Conservation (phyloP, 2,888 invertebrate genomes). For the Carterocephalus palaemon region DNA sequence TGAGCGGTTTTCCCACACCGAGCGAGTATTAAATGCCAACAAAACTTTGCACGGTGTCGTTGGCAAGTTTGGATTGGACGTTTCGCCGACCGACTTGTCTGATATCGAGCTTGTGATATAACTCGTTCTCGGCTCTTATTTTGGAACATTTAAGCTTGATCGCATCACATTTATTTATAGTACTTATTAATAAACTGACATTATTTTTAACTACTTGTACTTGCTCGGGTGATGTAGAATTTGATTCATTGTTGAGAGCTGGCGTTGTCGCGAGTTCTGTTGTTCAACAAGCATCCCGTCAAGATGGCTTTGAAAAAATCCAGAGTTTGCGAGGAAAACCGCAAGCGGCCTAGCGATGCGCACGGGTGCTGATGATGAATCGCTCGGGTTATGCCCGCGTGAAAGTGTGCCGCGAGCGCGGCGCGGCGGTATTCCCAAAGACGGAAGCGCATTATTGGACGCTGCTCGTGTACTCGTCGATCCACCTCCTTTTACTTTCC, state of each 20-base stretch:
- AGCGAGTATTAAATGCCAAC: constrained; percentile 11
- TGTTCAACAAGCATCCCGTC: background rate
- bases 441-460: constrained; percentile 18
- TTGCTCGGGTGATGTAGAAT: no score
- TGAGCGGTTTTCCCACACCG: constrained; percentile 32
- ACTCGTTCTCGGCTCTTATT: background rate
- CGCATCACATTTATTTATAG: background rate
- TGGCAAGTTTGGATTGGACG: background rate
- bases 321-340: constrained; percentile 34
- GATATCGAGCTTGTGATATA: background rate
- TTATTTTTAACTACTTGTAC: background rate
- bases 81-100: background rate
- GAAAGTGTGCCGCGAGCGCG: constrained; percentile 46
- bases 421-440: constrained; percentile 52
- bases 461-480: constrained; percentile 20
- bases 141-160: no score
- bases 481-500: constrained; percentile 26
- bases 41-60: background rate
- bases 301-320: constrained; percentile 6
- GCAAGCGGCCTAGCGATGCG: constrained; percentile 25
- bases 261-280: no score
- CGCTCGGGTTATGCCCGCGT: constrained; percentile 55
- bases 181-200: background rate
- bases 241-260: no score
- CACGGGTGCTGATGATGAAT: constrained; percentile 22